Conservation (phyloP, 2,888 invertebrate species). For the Hecatera dysodea region DNA sequence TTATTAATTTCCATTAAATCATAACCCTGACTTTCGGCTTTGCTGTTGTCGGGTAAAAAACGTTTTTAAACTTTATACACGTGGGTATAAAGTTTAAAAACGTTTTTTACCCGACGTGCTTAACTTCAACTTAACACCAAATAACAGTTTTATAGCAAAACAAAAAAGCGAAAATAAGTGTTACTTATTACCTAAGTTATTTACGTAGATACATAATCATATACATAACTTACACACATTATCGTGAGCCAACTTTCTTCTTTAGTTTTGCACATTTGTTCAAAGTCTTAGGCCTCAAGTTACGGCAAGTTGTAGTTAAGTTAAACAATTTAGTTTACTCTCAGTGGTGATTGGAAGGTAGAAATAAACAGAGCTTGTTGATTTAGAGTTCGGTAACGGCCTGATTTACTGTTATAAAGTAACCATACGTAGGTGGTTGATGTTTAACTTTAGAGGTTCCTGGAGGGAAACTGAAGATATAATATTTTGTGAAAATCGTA, state of each 20-base stretch:
- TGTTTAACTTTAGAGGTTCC: background rate
- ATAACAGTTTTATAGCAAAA: background rate
- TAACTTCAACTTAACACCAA: background rate
- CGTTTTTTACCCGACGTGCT: background rate
- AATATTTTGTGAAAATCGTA: background rate
- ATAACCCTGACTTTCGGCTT: too few relatives aligned
- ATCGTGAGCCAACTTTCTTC: constrained; percentile 55
- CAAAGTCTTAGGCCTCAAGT: constrained; percentile 65
- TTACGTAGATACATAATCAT: constrained; percentile 23
- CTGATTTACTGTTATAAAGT: constrained; percentile 26
- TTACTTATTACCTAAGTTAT: constrained; percentile 26
- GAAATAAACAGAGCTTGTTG: constrained; percentile 53
- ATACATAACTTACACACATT: constrained; percentile 56
- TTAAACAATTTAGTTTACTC: constrained; percentile 62
- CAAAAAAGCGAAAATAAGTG: background rate
- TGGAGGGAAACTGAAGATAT: background rate
- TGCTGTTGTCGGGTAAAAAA: too few relatives aligned
- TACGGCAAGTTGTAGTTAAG: constrained; percentile 56
- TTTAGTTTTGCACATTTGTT: constrained; percentile 72
- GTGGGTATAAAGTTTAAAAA: too few relatives aligned
- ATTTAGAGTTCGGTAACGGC: constrained; percentile 35
- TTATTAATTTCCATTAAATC: too few relatives aligned
- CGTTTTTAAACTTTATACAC: too few relatives aligned
- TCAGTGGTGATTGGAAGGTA: constrained; percentile 55
- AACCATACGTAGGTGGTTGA: background rate